A percentile compares a stretch with the other conserved stretches of the same genome.
Evolutionary conservation across 2,797 vertebrate genomes (phyloP).

Genomic region (Halcyon badia): DNA sequence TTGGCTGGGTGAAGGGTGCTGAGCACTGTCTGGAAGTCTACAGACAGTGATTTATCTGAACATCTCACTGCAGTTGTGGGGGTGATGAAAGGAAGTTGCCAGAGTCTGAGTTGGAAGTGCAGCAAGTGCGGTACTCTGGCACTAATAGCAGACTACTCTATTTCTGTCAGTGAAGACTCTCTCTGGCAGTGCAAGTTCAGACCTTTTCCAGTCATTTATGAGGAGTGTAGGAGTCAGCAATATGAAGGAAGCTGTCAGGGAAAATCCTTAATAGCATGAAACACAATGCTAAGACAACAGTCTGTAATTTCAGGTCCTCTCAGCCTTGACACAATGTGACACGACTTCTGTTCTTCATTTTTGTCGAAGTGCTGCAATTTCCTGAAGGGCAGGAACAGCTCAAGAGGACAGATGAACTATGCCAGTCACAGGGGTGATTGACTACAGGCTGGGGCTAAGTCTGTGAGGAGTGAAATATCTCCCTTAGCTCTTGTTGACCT

Average conservation of each 20-base stretch:
- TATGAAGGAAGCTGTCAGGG: neutral
- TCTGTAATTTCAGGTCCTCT: neutral
- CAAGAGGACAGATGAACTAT: neutral
- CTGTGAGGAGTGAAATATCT: neutral
- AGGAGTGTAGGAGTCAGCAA: neutral
- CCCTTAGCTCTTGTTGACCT: neutral
- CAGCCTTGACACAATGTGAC: neutral
- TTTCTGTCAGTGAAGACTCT: neutral
- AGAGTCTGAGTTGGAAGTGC: neutral
- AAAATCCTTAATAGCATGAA: neutral
- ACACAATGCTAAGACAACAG: neutral
- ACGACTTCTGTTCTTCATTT: neutral
- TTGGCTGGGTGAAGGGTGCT: neutral
- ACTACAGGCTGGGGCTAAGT: neutral
- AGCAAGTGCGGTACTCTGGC: neutral
- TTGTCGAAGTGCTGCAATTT: neutral
- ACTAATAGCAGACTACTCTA: neutral
- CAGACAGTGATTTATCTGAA: neutral
- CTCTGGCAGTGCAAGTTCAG: neutral
- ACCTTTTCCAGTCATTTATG: conserved; percentile 5
- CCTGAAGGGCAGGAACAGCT: neutral
- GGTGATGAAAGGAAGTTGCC: neutral
- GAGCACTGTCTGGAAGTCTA: neutral
- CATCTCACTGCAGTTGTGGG: neutral
- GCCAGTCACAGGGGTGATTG: neutral